phyloP scores from a whole-genome alignment of 2,113 vertebrate species.

The Seriola quinqueradiata region DNA sequence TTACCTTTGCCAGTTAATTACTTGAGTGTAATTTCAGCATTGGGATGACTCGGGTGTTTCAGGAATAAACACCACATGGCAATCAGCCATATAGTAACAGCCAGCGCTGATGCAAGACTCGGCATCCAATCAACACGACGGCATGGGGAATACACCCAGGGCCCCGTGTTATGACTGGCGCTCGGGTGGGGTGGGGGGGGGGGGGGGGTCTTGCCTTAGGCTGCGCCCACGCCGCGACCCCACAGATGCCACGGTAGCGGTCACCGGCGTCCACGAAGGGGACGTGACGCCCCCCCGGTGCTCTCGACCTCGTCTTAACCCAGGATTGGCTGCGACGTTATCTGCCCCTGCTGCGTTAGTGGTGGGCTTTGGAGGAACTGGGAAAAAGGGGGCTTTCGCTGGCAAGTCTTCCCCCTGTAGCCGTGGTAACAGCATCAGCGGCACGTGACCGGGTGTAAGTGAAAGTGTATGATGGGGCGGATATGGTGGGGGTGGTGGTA shows the following conservation, averaged over 20 bases:
- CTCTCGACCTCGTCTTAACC: background rate
- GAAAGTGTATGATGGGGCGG: slow-evolving; percentile 34
- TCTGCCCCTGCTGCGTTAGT: slow-evolving; percentile 33
- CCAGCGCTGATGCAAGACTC: slow-evolving; percentile 1
- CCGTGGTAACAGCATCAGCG: slow-evolving; percentile 82
- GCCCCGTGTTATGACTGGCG: slow-evolving; percentile 64
- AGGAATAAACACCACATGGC: slow-evolving; percentile 50
- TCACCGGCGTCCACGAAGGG: slow-evolving; percentile 54
- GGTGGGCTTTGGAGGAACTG: slow-evolving; percentile 53
- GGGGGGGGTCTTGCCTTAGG: slow-evolving; percentile 37
- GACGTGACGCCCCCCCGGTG: slow-evolving; percentile 44
- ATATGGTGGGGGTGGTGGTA: slow-evolving; percentile 16
- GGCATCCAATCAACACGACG: slow-evolving; percentile 58
- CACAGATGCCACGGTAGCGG: slow-evolving; percentile 53
- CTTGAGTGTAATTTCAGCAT: slow-evolving; percentile 21
- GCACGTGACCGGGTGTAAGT: slow-evolving; percentile 70
- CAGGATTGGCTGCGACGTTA: slow-evolving; percentile 62
- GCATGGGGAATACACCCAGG: slow-evolving; percentile 42
- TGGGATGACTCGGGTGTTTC: slow-evolving; percentile 30
- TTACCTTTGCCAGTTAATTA: slow-evolving; percentile 55
- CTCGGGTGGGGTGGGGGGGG: slow-evolving; percentile 15
- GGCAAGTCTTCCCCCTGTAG: slow-evolving; percentile 79
- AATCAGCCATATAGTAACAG: slow-evolving; percentile 41
- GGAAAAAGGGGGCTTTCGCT: slow-evolving; percentile 43
- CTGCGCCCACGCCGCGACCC: slow-evolving; percentile 20